Percentiles rank a stretch among this genome's conserved stretches.
These are phyloP conservation scores for Lasioglossum oenotherae DNA, from an alignment of 2,888 invertebrate genomes.

Conservation along the genomic window DNA sequence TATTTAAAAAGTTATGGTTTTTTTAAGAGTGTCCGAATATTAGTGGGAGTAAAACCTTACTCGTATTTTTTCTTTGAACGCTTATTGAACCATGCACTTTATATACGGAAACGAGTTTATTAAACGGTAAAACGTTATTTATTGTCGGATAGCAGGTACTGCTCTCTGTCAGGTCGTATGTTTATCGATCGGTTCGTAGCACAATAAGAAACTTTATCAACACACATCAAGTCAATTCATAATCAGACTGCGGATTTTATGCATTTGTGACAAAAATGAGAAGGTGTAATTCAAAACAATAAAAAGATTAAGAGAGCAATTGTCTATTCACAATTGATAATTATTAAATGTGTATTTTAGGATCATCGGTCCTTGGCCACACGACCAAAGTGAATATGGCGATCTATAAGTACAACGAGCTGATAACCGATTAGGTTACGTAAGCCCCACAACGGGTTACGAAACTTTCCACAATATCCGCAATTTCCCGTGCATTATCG, in stretches of 20 bases:
- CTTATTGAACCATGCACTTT: background rate
- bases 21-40: no score
- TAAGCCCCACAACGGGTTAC: background rate
- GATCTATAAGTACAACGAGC: background rate
- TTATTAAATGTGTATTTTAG: no score
- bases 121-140: background rate
- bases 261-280: no score
- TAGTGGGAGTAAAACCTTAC: background rate
- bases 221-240: background rate
- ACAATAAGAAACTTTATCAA: background rate
- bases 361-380: background rate
- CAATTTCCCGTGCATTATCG: background rate
- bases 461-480: background rate
- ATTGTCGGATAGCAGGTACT: background rate
- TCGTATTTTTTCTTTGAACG: background rate
- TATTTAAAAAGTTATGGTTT: no score
- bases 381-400: background rate
- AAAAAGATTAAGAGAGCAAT: no score
- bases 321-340: no score
- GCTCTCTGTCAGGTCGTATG: background rate
- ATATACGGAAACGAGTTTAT: background rate
- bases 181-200: background rate
- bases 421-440: background rate
- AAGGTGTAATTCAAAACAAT: no score
- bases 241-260: no score